These are phyloP conservation scores for Drosophila lacteicornis DNA, from an alignment of 1,140 invertebrate species.

Conservation along the genomic window DNA sequence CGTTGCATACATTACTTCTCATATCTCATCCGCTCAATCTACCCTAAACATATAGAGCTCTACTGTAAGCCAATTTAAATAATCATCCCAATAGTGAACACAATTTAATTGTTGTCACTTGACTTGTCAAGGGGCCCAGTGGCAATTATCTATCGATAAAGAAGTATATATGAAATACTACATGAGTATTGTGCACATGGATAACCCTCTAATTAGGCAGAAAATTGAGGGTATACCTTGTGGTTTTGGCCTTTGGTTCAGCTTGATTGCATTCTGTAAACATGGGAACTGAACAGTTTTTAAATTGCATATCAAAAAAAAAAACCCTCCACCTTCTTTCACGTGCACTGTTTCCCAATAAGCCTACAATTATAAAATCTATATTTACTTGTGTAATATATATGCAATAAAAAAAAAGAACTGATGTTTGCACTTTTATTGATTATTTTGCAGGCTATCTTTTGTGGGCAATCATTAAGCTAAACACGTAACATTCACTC, in stretches of 20 bases:
- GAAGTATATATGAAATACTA: slow-evolving; percentile 1
- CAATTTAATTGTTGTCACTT: slow-evolving; percentile 59
- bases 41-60: background rate
- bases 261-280: slow-evolving; percentile 38
- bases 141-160: slow-evolving; percentile 44
- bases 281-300: background rate
- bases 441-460: slow-evolving; percentile 71
- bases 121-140: slow-evolving; percentile 31
- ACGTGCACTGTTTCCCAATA: slow-evolving; percentile 26
- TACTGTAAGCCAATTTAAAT: slow-evolving; percentile 20
- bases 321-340: background rate
- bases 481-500: slow-evolving; percentile 74
- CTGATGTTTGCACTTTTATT: slow-evolving; percentile 56
- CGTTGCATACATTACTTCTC: slow-evolving; percentile 7
- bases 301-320: background rate
- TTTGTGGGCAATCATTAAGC: slow-evolving; percentile 74
- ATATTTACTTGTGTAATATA: slow-evolving; percentile 10
- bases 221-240: slow-evolving; percentile 41
- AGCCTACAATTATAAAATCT: slow-evolving; percentile 19
- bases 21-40: slow-evolving; percentile 19
- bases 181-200: slow-evolving; percentile 20
- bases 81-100: slow-evolving; percentile 18
- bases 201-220: slow-evolving; percentile 51
- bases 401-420: background rate
- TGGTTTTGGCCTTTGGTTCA: slow-evolving; percentile 36